These are phyloP conservation scores for Lasius platythorax DNA, from an alignment of 2,888 invertebrate genomes.

Conservation along the genomic window DNA sequence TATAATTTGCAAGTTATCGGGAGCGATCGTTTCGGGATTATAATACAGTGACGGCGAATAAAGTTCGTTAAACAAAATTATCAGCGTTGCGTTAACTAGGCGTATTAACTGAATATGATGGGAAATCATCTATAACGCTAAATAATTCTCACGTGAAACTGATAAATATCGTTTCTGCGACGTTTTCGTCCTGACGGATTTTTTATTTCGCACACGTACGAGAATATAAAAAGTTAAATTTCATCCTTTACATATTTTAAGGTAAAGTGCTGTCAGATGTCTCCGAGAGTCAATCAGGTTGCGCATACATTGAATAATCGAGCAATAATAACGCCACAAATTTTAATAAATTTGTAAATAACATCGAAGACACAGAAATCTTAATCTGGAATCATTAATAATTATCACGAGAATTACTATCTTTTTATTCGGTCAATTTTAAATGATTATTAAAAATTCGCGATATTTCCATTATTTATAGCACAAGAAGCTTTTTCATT, in stretches of 20 bases:
- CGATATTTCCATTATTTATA: neutral
- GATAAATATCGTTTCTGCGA: neutral
- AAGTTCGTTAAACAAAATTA: constrained; percentile 1
- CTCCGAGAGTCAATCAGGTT: neutral
- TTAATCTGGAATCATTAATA: neutral
- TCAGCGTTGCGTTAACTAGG: neutral
- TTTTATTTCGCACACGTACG: neutral
- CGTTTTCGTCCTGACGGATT: neutral
- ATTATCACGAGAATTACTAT: neutral
- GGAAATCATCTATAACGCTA: neutral
- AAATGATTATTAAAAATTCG: neutral
- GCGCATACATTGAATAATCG: neutral
- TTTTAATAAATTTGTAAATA: constrained; percentile 21
- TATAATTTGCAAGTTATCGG: constrained; percentile 65
- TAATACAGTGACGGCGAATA: constrained; percentile 23
- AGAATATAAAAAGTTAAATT: neutral
- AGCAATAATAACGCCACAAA: neutral
- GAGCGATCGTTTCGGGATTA: neutral
- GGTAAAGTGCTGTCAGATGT: neutral
- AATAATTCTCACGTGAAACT: neutral
- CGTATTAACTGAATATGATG: neutral
- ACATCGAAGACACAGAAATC: neutral
- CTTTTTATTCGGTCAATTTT: neutral
- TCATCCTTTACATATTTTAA: constrained; percentile 6
- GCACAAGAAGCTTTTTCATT: neutral